Conservation (phyloP, 2,888 invertebrate species). For the Zootermopsis nevadensis region DNA sequence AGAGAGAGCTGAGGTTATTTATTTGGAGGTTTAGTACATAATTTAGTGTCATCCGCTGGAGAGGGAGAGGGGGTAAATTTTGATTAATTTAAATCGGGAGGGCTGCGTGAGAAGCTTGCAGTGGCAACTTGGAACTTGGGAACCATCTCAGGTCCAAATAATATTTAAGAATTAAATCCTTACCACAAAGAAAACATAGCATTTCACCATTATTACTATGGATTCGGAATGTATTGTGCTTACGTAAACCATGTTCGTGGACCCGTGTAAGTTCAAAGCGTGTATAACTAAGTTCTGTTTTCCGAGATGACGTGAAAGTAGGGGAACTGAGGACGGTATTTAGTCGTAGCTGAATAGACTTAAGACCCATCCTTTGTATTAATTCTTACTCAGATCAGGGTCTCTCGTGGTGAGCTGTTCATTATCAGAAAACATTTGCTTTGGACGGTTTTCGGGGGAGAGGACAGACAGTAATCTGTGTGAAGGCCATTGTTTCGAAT, state of each 20-base stretch:
- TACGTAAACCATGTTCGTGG: not conserved
- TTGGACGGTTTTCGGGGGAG: not conserved
- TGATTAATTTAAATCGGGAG: too few relatives aligned
- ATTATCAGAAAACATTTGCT: slow-evolving; percentile 11
- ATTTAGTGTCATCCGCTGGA: too few relatives aligned
- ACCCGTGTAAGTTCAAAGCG: not conserved
- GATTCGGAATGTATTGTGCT: not conserved
- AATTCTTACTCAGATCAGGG: not conserved
- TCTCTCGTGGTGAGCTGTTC: not conserved
- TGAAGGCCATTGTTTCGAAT: slow-evolving; percentile 7
- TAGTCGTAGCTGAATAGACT: not conserved
- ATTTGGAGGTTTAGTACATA: too few relatives aligned
- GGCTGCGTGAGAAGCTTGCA: too few relatives aligned
- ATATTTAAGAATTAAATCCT: too few relatives aligned
- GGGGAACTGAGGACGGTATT: not conserved
- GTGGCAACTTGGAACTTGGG: too few relatives aligned
- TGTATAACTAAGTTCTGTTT: not conserved
- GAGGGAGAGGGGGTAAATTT: too few relatives aligned
- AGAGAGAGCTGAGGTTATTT: too few relatives aligned
- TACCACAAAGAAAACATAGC: too few relatives aligned
- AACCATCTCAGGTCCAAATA: too few relatives aligned
- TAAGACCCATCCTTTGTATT: slow-evolving; percentile 30
- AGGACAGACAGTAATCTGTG: not conserved
- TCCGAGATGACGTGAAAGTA: not conserved
- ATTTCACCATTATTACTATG: too few relatives aligned